phyloP scores from a whole-genome alignment of 92 coral and sea anemone genomes.

The Parazoanthus swiftii region DNA sequence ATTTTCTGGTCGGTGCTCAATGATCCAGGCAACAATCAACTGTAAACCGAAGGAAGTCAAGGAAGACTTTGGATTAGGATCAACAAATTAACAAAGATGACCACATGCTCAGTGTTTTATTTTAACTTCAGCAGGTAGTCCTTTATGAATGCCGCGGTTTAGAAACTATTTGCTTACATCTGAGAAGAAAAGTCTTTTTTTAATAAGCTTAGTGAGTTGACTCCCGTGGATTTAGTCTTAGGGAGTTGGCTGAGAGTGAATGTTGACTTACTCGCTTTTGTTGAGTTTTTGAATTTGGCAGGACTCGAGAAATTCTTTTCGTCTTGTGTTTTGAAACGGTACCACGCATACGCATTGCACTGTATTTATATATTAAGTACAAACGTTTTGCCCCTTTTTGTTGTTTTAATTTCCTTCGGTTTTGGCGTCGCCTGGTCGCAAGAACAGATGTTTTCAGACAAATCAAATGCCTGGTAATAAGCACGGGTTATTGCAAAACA shows the following conservation, averaged over 20 bases:
- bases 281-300: not conserved
- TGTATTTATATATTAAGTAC: too few relatives aligned
- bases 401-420: not conserved
- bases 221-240: not conserved
- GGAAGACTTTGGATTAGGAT: constrained; percentile 13
- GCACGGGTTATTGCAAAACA: too few relatives aligned
- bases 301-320: too few relatives aligned
- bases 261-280: not conserved
- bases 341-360: not conserved
- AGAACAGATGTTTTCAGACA: not conserved
- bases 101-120: constrained; percentile 6
- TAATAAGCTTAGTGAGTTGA: constrained; percentile 12
- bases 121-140: constrained; percentile 6
- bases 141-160: constrained; percentile 39
- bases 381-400: not conserved
- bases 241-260: not conserved
- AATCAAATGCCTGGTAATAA: not conserved
- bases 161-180: constrained; percentile 7
- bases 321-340: too few relatives aligned
- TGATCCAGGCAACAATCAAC: not conserved
- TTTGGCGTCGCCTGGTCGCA: not conserved
- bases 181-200: not conserved
- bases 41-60: not conserved
- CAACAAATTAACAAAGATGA: constrained; percentile 7
- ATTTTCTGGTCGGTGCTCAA: not conserved